Conservation (phyloP, 2,113 vertebrate genomes). For the Eretmochelys imbricata region DNA sequence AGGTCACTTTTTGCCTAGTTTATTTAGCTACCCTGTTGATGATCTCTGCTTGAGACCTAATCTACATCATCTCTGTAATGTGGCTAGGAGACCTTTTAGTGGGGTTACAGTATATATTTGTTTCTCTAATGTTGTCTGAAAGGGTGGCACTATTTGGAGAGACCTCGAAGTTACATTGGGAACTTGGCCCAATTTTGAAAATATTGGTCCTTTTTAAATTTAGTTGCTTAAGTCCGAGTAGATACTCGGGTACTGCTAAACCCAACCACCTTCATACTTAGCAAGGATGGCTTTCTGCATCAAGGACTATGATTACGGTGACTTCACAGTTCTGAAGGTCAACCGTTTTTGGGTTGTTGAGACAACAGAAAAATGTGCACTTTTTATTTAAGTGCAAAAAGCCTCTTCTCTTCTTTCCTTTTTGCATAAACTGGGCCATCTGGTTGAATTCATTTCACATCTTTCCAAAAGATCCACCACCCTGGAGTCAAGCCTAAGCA, state of each 20-base stretch:
- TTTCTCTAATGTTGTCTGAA: neutral
- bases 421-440: neutral
- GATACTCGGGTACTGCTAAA: neutral
- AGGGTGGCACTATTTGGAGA: neutral
- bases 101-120: neutral
- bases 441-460: neutral
- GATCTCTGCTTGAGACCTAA: neutral
- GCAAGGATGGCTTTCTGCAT: neutral
- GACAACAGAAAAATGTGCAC: neutral
- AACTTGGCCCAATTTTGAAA: neutral
- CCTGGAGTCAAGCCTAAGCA: neutral
- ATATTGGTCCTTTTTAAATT: neutral
- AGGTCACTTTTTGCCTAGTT: neutral
- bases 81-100: neutral
- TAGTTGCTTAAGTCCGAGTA: neutral
- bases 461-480: neutral
- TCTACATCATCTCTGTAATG: neutral
- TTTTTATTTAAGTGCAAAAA: no score
- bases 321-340: neutral
- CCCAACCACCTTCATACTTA: neutral
- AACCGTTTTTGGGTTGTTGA: neutral
- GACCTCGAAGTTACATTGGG: neutral
- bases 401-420: no score
- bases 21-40: neutral
- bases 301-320: neutral